Conservation (phyloP, 1,140 invertebrate species). For the Radopholus similis region DNA sequence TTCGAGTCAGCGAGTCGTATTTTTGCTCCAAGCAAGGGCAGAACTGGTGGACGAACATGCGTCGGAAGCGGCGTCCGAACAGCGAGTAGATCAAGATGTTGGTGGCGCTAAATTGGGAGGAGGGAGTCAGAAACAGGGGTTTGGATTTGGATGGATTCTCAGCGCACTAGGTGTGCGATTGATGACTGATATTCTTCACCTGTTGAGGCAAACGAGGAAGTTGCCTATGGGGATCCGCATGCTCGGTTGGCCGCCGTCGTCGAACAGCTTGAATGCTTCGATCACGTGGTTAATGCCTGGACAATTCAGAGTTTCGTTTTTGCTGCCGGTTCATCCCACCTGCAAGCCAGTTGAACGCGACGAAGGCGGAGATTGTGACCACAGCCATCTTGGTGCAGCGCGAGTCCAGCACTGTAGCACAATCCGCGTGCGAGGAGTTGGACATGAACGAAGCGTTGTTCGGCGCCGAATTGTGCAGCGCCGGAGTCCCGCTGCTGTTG, state of each 20-base stretch:
- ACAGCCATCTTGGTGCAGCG: constrained; percentile 59
- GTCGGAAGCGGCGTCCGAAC: constrained; percentile 46
- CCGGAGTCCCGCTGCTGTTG: neutral
- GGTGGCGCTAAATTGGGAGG: constrained; percentile 39
- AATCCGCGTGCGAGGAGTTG: neutral
- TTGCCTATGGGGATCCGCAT: constrained; percentile 54
- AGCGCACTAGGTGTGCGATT: neutral
- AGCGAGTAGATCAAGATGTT: constrained; percentile 53
- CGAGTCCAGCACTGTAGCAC: constrained; percentile 8
- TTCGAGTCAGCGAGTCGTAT: constrained; percentile 13
- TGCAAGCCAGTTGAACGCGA: constrained; percentile 56
- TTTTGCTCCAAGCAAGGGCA: constrained; percentile 30
- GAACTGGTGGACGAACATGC: constrained; percentile 30
- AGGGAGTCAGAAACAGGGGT: neutral
- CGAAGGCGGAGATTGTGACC: constrained; percentile 50
- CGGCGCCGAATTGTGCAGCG: neutral
- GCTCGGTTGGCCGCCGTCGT: constrained; percentile 9
- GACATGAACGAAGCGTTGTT: neutral
- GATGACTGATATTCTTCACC: constrained; percentile 28
- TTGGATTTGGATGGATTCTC: neutral
- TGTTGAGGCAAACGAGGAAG: constrained; percentile 55
- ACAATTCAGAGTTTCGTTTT: neutral
- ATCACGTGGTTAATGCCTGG: constrained; percentile 52
- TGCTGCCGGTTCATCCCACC: constrained; percentile 43
- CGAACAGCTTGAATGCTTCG: constrained; percentile 42